Evolutionary conservation across 1,140 invertebrate genomes (phyloP), one percentile per base, ranked within the genome.

Genomic region (Zaprionus africanus): DNA sequence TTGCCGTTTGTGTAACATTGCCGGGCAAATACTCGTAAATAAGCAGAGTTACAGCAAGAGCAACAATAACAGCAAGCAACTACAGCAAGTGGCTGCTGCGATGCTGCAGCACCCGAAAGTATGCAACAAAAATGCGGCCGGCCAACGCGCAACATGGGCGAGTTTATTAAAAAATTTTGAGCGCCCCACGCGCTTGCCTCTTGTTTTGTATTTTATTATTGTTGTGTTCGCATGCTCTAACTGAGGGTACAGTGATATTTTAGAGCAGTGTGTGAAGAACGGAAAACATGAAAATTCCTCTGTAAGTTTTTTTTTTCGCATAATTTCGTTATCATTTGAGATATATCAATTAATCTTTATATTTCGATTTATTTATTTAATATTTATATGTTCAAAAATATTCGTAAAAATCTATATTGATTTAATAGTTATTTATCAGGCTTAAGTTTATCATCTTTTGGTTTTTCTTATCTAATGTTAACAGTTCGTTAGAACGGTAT

Each of bases 101-200:
- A 61, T 82, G 76, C 31, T 34, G 73, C 69, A 75, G 81, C 70
- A 59, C 78, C 80, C 78, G 54, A 62, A 80, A 82, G 63, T 74
- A 71, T 80, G 83, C 77, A 83, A 79, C 69, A 63, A 68, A 77
- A 77, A 63, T 78, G 69, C 72, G 59, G 53, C 41, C 19, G 66
- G 41, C 31, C 58, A 68, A 34, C 31, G 64, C 49, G 56, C 34
- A 41, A 67, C 71, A 61, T 74, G 64, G 81, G 78, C 74, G 83
- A 84, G 84, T 88, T 88, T 88, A 88, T 88, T 88, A 88, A 88
- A 87, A 88, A 88, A 24, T 83, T 56, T 82, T 76, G 71, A 84
- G 81, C 76, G 51, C 51, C 64, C 69, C 41, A 51, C 49, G 51
- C 69, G 58, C 53, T 31, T 34, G 31, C 63, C 67, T 28, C 43